phyloP scores from a whole-genome alignment of 2,888 invertebrate genomes.

The Gari tellinella region DNA sequence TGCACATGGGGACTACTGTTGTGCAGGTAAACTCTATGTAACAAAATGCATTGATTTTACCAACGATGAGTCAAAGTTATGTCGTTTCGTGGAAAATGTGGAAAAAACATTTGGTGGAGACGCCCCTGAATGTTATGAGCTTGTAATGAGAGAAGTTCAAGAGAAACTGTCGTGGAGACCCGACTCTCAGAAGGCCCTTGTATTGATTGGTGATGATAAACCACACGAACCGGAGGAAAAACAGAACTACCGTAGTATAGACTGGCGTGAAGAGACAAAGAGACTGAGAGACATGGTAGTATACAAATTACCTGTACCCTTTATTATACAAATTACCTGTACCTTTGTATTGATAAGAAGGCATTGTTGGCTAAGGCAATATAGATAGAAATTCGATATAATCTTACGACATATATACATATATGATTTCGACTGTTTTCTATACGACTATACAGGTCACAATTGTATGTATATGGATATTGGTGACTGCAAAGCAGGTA shows the following conservation, averaged over 20 bases:
- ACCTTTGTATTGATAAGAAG: no score
- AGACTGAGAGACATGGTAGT: constrained; percentile 51
- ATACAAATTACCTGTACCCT: no score
- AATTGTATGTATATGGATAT: no score
- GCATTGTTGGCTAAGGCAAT: no score
- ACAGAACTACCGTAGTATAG: constrained; percentile 57
- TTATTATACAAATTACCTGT: no score
- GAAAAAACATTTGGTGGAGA: constrained; percentile 64
- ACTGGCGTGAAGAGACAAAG: constrained; percentile 67
- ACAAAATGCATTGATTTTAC: constrained; percentile 47
- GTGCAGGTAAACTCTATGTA: constrained; percentile 35
- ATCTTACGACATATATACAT: no score
- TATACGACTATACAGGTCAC: no score
- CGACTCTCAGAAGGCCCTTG: constrained; percentile 64
- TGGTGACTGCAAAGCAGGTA: no score
- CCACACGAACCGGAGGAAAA: constrained; percentile 36
- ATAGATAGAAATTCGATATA: no score
- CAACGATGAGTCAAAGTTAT: constrained; percentile 29
- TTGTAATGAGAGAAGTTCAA: constrained; percentile 72
- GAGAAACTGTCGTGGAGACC: constrained; percentile 67
- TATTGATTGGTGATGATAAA: constrained; percentile 73
- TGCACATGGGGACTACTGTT: constrained; percentile 57
- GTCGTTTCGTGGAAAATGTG: constrained; percentile 41
- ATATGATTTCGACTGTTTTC: no score
- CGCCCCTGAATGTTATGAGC: constrained; percentile 73